These are phyloP conservation scores for Sipha flava DNA, from an alignment of 1,140 invertebrate genomes.

Conservation along the genomic window DNA sequence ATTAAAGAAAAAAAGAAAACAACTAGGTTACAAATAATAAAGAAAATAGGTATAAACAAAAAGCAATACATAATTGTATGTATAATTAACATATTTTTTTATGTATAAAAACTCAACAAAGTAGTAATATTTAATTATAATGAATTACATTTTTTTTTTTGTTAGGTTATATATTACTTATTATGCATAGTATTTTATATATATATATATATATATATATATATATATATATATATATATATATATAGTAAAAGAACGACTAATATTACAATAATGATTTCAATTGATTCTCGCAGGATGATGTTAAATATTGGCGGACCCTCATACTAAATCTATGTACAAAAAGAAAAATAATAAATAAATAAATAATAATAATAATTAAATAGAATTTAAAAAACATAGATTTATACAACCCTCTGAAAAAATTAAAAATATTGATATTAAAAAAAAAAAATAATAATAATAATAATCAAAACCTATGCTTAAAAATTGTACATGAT, in stretches of 20 bases:
- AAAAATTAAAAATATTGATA: neutral
- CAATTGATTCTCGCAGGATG: neutral
- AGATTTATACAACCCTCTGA: neutral
- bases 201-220: neutral
- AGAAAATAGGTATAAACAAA: slow-evolving; percentile 25
- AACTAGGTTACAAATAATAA: slow-evolving; percentile 29
- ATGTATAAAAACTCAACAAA: slow-evolving; percentile 33
- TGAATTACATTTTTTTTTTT: slow-evolving; percentile 25
- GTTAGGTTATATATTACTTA: slow-evolving; percentile 20
- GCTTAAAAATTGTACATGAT: neutral
- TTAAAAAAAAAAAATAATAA: neutral
- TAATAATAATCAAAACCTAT: neutral
- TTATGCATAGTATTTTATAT: slow-evolving; percentile 24
- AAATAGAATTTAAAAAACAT: neutral
- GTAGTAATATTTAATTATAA: slow-evolving; percentile 31
- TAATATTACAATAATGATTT: slow-evolving; percentile 28
- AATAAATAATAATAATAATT: neutral
- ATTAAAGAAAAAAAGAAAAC: slow-evolving; percentile 15
- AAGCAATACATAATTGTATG: slow-evolving; percentile 26
- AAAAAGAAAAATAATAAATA: slow-evolving; percentile 22
- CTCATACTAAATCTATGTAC: slow-evolving; percentile 27
- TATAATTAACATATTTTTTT: slow-evolving; percentile 30
- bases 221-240: neutral
- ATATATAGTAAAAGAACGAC: slow-evolving; percentile 1
- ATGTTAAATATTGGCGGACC: slow-evolving; percentile 14